Evolutionary conservation across 2,888 invertebrate genomes (phyloP).

Genomic region (Noctua pronuba): DNA sequence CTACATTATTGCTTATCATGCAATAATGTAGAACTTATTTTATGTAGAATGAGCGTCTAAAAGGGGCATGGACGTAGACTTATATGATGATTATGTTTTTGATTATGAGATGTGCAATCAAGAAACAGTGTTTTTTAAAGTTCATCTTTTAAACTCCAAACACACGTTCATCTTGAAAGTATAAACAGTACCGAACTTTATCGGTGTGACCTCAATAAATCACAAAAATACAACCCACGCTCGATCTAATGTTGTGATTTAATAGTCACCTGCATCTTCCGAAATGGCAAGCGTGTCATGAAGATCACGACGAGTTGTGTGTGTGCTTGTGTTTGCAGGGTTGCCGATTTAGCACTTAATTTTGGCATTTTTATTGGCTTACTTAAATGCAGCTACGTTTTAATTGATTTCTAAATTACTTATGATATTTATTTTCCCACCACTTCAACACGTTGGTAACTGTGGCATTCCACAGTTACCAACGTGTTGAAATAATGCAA

Average conservation of each 20-base stretch:
- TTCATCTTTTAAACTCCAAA: neutral
- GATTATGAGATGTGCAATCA: neutral
- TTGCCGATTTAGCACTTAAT: slow-evolving; percentile 5
- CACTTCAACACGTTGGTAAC: too few species aligned
- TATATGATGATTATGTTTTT: neutral
- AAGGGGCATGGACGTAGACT: neutral
- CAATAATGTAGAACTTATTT: neutral
- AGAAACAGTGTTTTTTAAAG: neutral
- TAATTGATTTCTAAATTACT: too few species aligned
- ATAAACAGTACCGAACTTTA: slow-evolving; percentile 18
- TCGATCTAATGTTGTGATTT: slow-evolving; percentile 49
- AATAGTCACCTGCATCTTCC: slow-evolving; percentile 49
- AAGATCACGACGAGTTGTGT: slow-evolving; percentile 39
- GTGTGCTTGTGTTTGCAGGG: slow-evolving; percentile 22
- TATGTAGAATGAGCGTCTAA: too few species aligned
- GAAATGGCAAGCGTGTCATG: slow-evolving; percentile 63
- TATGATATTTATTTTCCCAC: too few species aligned
- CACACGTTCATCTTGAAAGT: slow-evolving; percentile 18
- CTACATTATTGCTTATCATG: too few species aligned
- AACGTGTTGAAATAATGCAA: too few species aligned
- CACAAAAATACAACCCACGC: slow-evolving; percentile 27
- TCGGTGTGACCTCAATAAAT: slow-evolving; percentile 44
- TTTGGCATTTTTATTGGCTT: too few species aligned
- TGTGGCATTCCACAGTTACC: too few species aligned
- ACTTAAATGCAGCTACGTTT: too few species aligned